Evolutionary conservation across 2,888 invertebrate genomes (phyloP).

Genomic region (Drosophila borborema): DNA sequence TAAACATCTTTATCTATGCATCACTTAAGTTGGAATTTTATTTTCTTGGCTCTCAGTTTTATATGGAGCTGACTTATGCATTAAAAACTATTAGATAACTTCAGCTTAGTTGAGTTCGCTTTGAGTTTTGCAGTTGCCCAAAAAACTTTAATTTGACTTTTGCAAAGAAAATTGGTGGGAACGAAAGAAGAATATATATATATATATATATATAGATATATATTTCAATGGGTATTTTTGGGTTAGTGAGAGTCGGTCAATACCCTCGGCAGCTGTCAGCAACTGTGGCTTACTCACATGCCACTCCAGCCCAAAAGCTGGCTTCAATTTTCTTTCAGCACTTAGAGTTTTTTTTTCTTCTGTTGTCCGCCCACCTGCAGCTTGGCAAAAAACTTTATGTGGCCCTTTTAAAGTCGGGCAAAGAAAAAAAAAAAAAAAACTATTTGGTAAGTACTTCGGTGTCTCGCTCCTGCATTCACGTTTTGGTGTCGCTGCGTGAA

Average conservation of each 20-base stretch:
- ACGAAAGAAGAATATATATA: constrained; percentile 32
- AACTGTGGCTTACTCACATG: constrained; percentile 48
- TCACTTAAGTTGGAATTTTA: constrained; percentile 25
- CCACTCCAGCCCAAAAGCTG: constrained; percentile 21
- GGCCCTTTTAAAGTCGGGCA: constrained; percentile 27
- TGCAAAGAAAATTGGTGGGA: constrained; percentile 41
- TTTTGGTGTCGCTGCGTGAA: constrained; percentile 34
- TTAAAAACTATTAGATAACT: constrained; percentile 71
- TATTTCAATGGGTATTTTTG: constrained; percentile 1
- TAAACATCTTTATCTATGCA: constrained; percentile 38
- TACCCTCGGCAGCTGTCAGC: constrained; percentile 37
- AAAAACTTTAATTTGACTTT: constrained; percentile 75
- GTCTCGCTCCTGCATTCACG: constrained; percentile 20
- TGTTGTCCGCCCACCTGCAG: constrained; percentile 35
- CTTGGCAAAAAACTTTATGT: constrained; percentile 41
- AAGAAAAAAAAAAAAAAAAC: constrained; percentile 24
- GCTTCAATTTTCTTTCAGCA: constrained; percentile 63
- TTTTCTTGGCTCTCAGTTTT: constrained; percentile 25
- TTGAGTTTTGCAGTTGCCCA: constrained; percentile 36
- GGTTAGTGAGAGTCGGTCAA: constrained; percentile 21
- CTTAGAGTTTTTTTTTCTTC: constrained; percentile 19
- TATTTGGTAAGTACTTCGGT: constrained; percentile 29
- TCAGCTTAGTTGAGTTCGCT: constrained; percentile 54
- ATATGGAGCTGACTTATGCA: constrained; percentile 47
- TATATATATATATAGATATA: not conserved